These are phyloP conservation scores for Oppia nitens DNA, from an alignment of 1,140 invertebrate species.

Conservation along the genomic window DNA sequence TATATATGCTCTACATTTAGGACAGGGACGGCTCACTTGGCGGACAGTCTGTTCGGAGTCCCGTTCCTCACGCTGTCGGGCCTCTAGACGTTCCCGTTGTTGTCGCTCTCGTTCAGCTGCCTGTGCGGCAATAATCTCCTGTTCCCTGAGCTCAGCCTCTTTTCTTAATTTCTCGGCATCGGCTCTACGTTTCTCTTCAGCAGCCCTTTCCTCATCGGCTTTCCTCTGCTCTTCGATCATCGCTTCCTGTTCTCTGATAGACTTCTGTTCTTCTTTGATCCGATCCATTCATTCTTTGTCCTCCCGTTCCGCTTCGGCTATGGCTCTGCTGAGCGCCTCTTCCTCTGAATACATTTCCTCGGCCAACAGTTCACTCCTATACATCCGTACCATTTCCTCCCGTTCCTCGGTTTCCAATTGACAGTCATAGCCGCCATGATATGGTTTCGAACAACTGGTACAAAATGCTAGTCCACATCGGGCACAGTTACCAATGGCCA, in stretches of 20 bases:
- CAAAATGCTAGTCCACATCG: background rate
- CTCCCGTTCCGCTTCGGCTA: too few relatives aligned
- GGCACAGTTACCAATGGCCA: background rate
- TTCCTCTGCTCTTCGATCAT: background rate
- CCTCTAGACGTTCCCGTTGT: background rate
- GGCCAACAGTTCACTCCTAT: background rate
- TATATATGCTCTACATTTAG: background rate
- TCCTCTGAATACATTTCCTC: too few relatives aligned
- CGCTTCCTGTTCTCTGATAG: background rate
- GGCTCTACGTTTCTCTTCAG: background rate
- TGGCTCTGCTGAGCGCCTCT: too few relatives aligned
- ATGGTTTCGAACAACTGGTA: background rate
- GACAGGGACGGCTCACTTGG: background rate
- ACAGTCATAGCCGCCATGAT: background rate
- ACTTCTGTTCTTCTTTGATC: too few relatives aligned
- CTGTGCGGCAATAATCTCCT: background rate
- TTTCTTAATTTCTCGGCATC: background rate
- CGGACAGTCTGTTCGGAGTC: background rate
- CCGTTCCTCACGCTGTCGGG: background rate
- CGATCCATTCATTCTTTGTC: too few relatives aligned
- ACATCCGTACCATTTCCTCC: background rate
- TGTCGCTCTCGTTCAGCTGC: background rate
- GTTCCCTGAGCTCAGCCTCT: background rate
- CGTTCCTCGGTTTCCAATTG: background rate
- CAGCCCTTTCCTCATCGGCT: background rate